Evolutionary conservation across 2,888 invertebrate species (phyloP).

Genomic region (Chorisops tibialis): DNA sequence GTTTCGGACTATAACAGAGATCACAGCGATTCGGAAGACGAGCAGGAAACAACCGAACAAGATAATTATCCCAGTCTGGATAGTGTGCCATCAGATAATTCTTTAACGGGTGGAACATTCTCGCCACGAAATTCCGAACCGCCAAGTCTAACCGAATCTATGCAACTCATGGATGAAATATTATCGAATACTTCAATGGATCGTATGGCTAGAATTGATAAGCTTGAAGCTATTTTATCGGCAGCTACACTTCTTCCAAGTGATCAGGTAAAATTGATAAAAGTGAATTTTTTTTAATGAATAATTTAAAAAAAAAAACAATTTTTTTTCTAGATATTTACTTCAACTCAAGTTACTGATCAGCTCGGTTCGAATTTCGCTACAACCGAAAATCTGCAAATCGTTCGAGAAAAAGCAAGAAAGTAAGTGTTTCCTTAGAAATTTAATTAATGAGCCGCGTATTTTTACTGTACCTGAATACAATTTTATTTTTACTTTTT

Average conservation of each 20-base stretch:
- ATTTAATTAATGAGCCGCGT: too few species aligned
- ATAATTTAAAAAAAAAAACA: background rate
- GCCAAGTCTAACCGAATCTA: conserved; percentile 80
- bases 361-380: conserved; percentile 46
- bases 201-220: conserved; percentile 79
- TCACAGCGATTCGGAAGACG: conserved; percentile 70
- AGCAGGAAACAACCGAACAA: conserved; percentile 66
- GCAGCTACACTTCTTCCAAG: conserved; percentile 71
- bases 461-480: too few species aligned
- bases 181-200: conserved; percentile 79
- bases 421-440: conserved; percentile 46
- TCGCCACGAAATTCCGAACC: conserved; percentile 76
- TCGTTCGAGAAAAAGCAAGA: conserved; percentile 48
- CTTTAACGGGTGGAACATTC: conserved; percentile 60
- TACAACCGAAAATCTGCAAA: conserved; percentile 50
- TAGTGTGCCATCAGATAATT: conserved; percentile 72
- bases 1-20: too few species aligned
- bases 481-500: too few species aligned
- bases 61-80: conserved; percentile 76
- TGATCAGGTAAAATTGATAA: conserved; percentile 50
- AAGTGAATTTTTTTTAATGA: background rate
- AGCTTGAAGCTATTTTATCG: conserved; percentile 79
- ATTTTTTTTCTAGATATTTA: conserved; percentile 39
- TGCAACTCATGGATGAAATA: conserved; percentile 85
- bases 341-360: conserved; percentile 42